phyloP scores from a whole-genome alignment of 1,140 invertebrate genomes.

The Hetaerina americana region DNA sequence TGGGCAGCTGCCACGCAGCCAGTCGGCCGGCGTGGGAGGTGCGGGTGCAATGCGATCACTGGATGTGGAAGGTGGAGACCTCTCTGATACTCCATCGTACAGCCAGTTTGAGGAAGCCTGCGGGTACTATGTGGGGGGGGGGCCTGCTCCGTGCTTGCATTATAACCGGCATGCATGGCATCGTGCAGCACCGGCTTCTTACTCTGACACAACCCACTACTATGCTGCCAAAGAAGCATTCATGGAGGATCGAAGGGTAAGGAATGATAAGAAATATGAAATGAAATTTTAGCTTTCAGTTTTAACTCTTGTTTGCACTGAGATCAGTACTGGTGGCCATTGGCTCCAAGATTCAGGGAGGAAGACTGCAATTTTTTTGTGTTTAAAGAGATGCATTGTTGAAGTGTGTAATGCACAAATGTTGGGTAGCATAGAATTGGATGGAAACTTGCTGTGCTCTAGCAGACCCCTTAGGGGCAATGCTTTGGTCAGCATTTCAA shows the following conservation, averaged over 20 bases:
- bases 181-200: slow-evolving; percentile 7
- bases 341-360: too few species aligned
- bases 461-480: too few species aligned
- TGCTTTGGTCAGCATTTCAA: too few species aligned
- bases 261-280: too few species aligned
- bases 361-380: too few species aligned
- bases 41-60: neutral
- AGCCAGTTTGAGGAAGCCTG: slow-evolving; percentile 11
- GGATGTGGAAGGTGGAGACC: slow-evolving; percentile 2
- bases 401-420: too few species aligned
- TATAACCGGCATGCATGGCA: neutral
- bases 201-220: slow-evolving; percentile 9
- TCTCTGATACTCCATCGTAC: slow-evolving; percentile 11
- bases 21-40: neutral
- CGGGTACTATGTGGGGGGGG: neutral
- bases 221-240: slow-evolving; percentile 17
- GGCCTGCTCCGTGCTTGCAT: neutral
- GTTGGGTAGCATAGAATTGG: too few species aligned
- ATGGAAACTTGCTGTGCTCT: too few species aligned
- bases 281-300: too few species aligned
- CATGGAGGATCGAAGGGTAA: slow-evolving; percentile 12
- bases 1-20: slow-evolving; percentile 1
- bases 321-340: too few species aligned
- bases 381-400: too few species aligned
- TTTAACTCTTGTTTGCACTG: too few species aligned